Base-by-base conservation (phyloP, 2,888 invertebrate species). In the Mylabris sibirica region DNA sequence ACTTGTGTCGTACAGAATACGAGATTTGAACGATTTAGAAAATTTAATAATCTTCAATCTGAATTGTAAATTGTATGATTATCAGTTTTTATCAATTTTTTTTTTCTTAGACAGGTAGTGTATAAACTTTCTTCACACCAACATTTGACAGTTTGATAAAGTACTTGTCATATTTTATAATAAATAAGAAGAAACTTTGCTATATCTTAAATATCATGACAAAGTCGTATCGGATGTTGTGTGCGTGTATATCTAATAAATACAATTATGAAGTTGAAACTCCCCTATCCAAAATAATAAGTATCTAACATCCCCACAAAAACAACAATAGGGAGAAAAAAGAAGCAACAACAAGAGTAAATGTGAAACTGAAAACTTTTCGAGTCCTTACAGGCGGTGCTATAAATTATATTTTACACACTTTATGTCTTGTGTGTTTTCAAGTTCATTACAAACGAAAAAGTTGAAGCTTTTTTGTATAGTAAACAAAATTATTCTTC, bases 111-210 rank as follows among this genome's bases (percentile, higher is more conserved):
- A 30, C 5, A 30, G 30, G 8, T 30, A 30, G 30, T 30, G 30
- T 76, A 75, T 75, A 76, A 24, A 57, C 11, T 24, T 73, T 72
- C 74, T 73, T 72, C 74, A 73, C 69, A 68, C 68, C 71, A 66
- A 44, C 67, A 75, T 77, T 76, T 81, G 82, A 81, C 81, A 81
- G 80, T 76, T 82, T 82, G 81, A 83, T 83, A 79, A 82, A 83
- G 82, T 81, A 80, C 79, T 77, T 79, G 80, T 78, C 78, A 79
- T 82, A 82, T 82, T 81, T 82, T 80, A 79, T 80, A 80, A 79
- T 79, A 30, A 6, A 77, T 72, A 73, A 75, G 78, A 73, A 76
- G 79, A 81, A 80, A 81, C 78, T 79, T 78, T 75, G 72, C 66
- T 69, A 75, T 75, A 74, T 71, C 73, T 71, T 69, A 63, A 72